Percentiles rank a stretch among this genome's conserved stretches.
Evolutionary conservation across 2,113 vertebrate genomes (phyloP).

Genomic region (Eleginops maclovinus): DNA sequence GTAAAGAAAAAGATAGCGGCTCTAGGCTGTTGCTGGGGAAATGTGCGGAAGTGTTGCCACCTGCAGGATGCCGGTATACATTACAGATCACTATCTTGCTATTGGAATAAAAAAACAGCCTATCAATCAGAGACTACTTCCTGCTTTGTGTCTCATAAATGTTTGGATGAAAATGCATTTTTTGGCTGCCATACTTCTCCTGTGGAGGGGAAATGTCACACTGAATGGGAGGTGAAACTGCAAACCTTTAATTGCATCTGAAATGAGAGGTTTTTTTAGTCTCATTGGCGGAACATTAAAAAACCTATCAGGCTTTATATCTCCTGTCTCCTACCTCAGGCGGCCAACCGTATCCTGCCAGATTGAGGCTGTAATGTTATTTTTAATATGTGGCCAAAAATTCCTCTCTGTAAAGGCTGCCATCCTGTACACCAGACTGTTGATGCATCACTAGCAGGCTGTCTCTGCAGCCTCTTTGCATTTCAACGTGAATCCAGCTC

Average conservation of each 20-base stretch:
- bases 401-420: constrained; percentile 16
- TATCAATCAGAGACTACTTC: neutral
- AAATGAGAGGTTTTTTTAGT: constrained; percentile 38
- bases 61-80: constrained; percentile 46
- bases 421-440: constrained; percentile 1
- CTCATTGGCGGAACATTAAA: constrained; percentile 48
- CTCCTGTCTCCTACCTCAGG: constrained; percentile 20
- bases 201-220: constrained; percentile 3
- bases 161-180: constrained; percentile 15
- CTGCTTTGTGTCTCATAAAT: constrained; percentile 4
- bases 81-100: constrained; percentile 30
- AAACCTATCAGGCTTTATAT: constrained; percentile 37
- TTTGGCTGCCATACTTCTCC: constrained; percentile 15
- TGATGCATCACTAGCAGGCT: constrained; percentile 7
- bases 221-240: constrained; percentile 32
- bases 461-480: neutral
- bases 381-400: constrained; percentile 29
- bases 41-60: constrained; percentile 56
- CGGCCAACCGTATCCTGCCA: constrained; percentile 41
- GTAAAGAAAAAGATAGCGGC: too few relatives aligned
- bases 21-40: neutral
- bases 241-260: constrained; percentile 44
- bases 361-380: constrained; percentile 30
- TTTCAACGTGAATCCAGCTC: neutral
- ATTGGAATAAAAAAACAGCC: neutral